These are phyloP conservation scores for Aythya baeri DNA, from an alignment of 2,113 vertebrate species.

Conservation along the genomic window DNA sequence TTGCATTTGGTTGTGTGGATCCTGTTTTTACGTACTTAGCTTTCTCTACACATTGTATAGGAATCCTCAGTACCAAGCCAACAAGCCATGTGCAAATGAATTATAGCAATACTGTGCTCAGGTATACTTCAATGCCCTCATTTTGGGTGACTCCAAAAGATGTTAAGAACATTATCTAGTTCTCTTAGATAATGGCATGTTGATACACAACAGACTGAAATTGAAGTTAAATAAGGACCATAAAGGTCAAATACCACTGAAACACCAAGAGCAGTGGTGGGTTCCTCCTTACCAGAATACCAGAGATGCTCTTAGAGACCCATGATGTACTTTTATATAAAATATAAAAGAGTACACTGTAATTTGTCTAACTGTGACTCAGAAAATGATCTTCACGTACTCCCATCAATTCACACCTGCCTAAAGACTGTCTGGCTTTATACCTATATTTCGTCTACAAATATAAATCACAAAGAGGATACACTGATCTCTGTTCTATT, in stretches of 20 bases:
- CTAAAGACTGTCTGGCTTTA: background rate
- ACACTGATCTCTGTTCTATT: background rate
- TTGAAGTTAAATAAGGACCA: background rate
- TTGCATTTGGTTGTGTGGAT: background rate
- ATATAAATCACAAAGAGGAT: background rate
- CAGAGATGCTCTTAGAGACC: background rate
- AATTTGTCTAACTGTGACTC: background rate
- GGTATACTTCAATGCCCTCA: background rate
- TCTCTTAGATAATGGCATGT: background rate
- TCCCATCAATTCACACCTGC: background rate
- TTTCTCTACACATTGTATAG: background rate
- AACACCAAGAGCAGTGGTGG: background rate
- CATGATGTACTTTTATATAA: background rate
- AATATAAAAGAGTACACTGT: background rate
- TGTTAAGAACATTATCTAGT: background rate
- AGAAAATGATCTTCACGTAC: background rate
- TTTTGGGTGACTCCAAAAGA: background rate
- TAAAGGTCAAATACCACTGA: background rate
- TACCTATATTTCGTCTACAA: background rate
- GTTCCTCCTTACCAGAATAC: background rate
- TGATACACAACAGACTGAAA: background rate
- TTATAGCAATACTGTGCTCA: background rate
- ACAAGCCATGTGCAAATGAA: rapidly evolving
- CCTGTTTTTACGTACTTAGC: background rate
- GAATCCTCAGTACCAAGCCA: background rate